Evolutionary conservation across 1,140 invertebrate genomes (phyloP).

Genomic region (Drosophila ficusphila): DNA sequence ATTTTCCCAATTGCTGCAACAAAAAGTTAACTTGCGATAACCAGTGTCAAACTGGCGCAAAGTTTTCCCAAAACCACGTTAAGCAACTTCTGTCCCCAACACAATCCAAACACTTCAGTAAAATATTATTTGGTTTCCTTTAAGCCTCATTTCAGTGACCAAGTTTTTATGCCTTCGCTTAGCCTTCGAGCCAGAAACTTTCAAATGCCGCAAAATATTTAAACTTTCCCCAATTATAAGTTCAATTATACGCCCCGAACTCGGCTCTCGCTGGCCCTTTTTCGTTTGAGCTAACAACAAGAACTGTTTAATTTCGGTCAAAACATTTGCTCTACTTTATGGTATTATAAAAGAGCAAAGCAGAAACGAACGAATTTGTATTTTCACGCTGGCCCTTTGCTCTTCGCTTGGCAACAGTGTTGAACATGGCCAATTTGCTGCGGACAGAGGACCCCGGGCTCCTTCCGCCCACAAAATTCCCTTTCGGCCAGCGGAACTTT

Average conservation of each 20-base stretch:
- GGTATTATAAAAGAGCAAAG: conserved; percentile 57
- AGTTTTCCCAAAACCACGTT: conserved; percentile 9
- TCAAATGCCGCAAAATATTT: conserved; percentile 46
- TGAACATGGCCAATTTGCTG: conserved; percentile 69
- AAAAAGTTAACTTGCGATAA: not conserved
- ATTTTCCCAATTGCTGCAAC: not conserved
- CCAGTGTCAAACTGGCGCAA: conserved; percentile 16
- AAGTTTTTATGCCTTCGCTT: conserved; percentile 30
- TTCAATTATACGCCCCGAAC: conserved; percentile 60
- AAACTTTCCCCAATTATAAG: conserved; percentile 65
- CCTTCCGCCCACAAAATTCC: conserved; percentile 2
- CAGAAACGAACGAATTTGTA: conserved; percentile 71
- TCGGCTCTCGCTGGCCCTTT: conserved; percentile 15
- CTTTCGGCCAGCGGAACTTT: conserved; percentile 55
- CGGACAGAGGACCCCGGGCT: conserved; percentile 42
- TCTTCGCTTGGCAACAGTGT: conserved; percentile 41
- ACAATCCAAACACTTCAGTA: conserved; percentile 22
- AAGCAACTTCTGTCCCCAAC: conserved; percentile 13
- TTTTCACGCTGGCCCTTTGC: conserved; percentile 34
- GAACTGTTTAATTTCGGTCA: conserved; percentile 66
- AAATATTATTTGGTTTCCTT: conserved; percentile 48
- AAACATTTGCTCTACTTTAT: conserved; percentile 69
- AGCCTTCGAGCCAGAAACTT: conserved; percentile 31
- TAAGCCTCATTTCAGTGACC: conserved; percentile 34
- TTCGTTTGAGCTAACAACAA: conserved; percentile 42